Conservation (phyloP, 2,797 vertebrate genomes). For the Tenualosa thibaudeaui region DNA sequence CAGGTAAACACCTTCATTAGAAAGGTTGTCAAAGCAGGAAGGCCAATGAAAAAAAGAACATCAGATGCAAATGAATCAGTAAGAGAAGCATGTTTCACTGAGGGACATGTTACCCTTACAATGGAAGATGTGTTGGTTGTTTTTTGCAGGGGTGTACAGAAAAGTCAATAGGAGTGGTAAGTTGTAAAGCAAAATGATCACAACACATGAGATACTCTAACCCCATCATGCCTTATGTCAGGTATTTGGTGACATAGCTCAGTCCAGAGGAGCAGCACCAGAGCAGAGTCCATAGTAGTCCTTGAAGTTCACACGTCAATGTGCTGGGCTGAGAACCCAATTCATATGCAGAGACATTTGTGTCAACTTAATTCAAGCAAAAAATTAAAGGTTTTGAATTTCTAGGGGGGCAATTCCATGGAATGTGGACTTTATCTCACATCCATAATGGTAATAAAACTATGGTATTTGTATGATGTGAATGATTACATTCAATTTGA, state of each 20-base stretch:
- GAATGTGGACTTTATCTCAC: too few species aligned
- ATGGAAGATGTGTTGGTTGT: neutral
- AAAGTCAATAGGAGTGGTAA: neutral
- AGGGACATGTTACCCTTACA: slow-evolving; percentile 12
- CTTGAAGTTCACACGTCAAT: neutral
- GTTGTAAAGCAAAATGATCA: neutral
- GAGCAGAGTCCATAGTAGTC: neutral
- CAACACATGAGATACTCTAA: neutral
- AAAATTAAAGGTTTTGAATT: too few species aligned
- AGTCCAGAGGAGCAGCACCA: neutral
- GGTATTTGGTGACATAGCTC: neutral
- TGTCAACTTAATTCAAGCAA: too few species aligned
- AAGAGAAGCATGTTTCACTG: slow-evolving; percentile 34
- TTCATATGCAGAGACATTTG: too few species aligned
- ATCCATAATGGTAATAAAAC: too few species aligned
- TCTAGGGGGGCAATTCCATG: too few species aligned
- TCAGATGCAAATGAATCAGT: slow-evolving; percentile 52
- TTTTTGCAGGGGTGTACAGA: neutral
- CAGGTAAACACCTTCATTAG: slow-evolving; percentile 24
- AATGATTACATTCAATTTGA: too few species aligned
- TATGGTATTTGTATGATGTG: too few species aligned
- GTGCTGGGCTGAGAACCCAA: too few species aligned
- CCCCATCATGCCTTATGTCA: neutral
- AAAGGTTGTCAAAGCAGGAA: slow-evolving; percentile 50
- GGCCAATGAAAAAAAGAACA: neutral